Percentiles rank a stretch among this genome's conserved stretches.
Conservation (phyloP, 2,888 invertebrate species). For the Platycnemis pennipes region DNA sequence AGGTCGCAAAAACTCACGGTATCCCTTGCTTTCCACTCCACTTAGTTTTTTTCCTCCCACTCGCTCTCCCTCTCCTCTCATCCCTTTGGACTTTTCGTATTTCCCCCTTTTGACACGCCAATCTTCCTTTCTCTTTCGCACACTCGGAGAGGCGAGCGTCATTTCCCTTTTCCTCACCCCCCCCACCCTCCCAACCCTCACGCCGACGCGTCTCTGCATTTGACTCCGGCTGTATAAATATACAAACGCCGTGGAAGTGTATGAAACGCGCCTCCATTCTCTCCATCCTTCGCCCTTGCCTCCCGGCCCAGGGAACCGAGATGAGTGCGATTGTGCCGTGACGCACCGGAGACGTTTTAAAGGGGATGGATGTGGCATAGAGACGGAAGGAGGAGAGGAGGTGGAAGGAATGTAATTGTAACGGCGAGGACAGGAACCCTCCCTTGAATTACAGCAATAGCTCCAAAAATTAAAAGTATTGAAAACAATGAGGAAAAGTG, state of each 20-base stretch:
- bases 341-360: neutral
- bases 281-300: neutral
- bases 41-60: neutral
- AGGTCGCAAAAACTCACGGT: no score
- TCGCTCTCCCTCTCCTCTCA: no score
- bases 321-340: neutral
- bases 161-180: no score
- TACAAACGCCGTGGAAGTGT: neutral
- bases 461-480: no score
- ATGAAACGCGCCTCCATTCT: neutral
- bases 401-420: no score
- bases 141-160: neutral
- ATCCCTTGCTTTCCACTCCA: neutral
- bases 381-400: neutral
- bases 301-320: neutral
- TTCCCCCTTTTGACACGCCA: neutral
- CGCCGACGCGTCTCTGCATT: no score
- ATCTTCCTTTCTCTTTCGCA: neutral
- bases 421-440: no score
- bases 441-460: no score
- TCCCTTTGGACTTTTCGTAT: neutral
- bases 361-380: neutral
- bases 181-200: neutral
- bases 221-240: neutral
- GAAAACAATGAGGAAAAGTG: no score